A percentile compares a stretch with the other conserved stretches of the same genome.
Conservation (phyloP, 2,888 invertebrate genomes). For the Lottia gigantea region DNA sequence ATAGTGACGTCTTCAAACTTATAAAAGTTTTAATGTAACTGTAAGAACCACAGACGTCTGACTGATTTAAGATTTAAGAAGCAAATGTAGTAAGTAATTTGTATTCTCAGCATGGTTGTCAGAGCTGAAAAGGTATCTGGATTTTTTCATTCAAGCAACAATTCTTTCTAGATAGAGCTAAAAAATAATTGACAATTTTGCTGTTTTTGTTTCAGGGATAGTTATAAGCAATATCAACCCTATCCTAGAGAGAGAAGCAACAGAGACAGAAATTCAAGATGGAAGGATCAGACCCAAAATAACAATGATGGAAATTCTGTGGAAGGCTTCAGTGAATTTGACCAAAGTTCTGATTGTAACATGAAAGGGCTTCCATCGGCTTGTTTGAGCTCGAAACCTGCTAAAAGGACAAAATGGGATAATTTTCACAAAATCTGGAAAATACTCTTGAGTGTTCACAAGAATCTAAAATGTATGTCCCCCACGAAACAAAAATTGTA, state of each 20-base stretch:
- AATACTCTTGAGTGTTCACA: too few species aligned
- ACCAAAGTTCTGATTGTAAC: not conserved
- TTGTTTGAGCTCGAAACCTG: not conserved
- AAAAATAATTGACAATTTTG: not conserved
- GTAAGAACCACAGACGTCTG: too few species aligned
- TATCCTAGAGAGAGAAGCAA: not conserved
- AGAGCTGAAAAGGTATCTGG: too few species aligned
- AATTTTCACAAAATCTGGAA: not conserved
- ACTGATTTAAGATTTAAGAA: too few species aligned
- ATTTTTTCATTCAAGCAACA: too few species aligned
- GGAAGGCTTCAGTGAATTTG: not conserved
- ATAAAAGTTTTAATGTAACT: too few species aligned
- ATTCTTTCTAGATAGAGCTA: too few species aligned
- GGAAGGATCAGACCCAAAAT: not conserved
- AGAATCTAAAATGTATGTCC: too few species aligned
- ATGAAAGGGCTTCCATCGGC: not conserved
- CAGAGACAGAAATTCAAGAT: not conserved
- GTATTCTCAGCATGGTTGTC: too few species aligned
- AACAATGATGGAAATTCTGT: not conserved
- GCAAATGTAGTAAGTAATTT: too few species aligned
- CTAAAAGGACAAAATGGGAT: constrained; percentile 8
- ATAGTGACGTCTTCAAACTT: too few species aligned
- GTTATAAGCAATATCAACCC: not conserved
- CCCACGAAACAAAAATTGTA: too few species aligned
- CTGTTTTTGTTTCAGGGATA: not conserved